Base-by-base conservation (phyloP, 2,888 invertebrate genomes). In the Taenaris catops region DNA sequence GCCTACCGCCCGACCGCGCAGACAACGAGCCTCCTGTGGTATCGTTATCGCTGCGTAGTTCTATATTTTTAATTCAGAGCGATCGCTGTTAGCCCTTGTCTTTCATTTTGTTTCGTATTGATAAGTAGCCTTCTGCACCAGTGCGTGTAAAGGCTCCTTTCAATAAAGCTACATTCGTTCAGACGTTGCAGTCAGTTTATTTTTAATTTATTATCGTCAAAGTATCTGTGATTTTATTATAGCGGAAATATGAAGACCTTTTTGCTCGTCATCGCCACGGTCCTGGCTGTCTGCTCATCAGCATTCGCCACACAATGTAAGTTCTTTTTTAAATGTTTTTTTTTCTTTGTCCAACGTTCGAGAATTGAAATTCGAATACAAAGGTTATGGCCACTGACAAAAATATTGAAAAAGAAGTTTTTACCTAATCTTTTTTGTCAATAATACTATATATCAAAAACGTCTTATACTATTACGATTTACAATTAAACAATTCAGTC, bases 101-200 rank as follows among this genome's bases (percentile, higher is more conserved):
- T 66, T 60, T 56, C 53, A 51, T 60, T 61, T 67, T 59, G 60
- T 65, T 60, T 67, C 63, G 61, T 52, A 59, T 67, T 69, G 64
- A 66, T 68, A 71, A 76, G 89, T 89, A 88, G 91, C 93, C 94
- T 95, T 95, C 94, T 95, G 89, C 92, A 88, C 94, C 94, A 95
- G 94, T 94, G 94, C 87, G 94, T 94, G 93, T 94, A 95, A 95
- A 94, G 94, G 94, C 91, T 37, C 44, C 44, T 51, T 34, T 47
- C 48, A 50, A 48, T 48, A 38, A 32, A 39, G 38, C 34, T 27
- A 29, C 29, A 32, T 25, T 36, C 26, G 63, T 62, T 65, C 58
- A 8, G 11, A 33, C 41, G 17, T 29, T 34, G 50, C 55, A 48
- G 35, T 39, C 37, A 44, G 43, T 34, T 41, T 42, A 35, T 35